Evolutionary conservation across 2,113 vertebrate genomes (phyloP).

Genomic region (Aspidoscelis tigris): DNA sequence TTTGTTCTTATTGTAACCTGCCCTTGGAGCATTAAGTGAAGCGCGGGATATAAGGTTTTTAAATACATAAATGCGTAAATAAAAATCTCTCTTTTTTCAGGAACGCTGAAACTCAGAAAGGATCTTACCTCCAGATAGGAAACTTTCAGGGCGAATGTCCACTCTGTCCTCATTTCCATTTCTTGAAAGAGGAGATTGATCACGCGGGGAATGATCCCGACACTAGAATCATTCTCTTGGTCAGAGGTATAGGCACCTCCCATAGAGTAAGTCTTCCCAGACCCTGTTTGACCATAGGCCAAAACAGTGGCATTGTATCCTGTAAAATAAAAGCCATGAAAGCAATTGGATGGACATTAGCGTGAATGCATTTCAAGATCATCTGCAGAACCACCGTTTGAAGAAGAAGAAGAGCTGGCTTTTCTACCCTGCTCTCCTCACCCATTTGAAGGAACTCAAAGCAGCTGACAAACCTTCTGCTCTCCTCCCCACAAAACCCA

Average conservation of each 20-base stretch:
- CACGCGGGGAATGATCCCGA: conserved; percentile 94
- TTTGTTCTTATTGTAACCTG: too few species aligned
- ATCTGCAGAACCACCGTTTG: too few species aligned
- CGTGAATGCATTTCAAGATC: too few species aligned
- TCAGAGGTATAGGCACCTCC: conserved; percentile 90
- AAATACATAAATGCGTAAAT: too few species aligned
- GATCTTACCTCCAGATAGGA: conserved; percentile 92
- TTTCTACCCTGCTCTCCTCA: too few species aligned
- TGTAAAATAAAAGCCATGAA: conserved; percentile 63
- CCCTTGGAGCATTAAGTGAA: too few species aligned
- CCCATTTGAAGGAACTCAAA: too few species aligned
- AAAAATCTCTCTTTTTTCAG: background rate
- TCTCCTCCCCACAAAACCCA: too few species aligned
- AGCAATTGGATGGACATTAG: background rate
- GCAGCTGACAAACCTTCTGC: too few species aligned
- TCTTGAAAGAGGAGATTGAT: conserved; percentile 86
- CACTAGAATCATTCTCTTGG: conserved; percentile 86
- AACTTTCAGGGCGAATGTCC: conserved; percentile 84
- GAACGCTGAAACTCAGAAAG: conserved; percentile 14
- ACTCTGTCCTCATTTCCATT: conserved; percentile 78
- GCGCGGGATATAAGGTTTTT: too few species aligned
- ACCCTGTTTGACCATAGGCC: conserved; percentile 95
- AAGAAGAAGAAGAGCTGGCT: too few species aligned
- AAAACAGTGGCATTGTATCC: conserved; percentile 95
- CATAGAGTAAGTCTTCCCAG: conserved; percentile 97